Evolutionary conservation across 2,113 vertebrate genomes (phyloP).

Genomic region (Formicarius rufipectus): DNA sequence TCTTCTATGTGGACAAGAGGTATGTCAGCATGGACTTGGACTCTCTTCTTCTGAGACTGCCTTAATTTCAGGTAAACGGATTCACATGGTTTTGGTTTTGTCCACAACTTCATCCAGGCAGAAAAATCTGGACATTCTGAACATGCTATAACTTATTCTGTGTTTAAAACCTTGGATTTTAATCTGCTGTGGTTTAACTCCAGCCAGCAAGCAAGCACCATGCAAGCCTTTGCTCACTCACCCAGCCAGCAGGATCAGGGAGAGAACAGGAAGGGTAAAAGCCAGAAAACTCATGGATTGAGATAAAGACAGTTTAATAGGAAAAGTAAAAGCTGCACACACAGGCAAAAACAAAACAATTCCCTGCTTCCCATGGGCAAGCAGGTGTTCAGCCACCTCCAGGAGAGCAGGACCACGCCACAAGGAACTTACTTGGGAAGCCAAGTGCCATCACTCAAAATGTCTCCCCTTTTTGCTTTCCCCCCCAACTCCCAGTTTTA

Average conservation of each 20-base stretch:
- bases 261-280: not conserved
- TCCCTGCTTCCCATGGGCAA: not conserved
- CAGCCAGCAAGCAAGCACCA: not conserved
- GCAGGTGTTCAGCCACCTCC: not conserved
- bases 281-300: not conserved
- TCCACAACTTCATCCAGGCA: not conserved
- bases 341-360: not conserved
- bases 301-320: not conserved
- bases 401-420: not conserved
- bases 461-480: not conserved
- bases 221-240: not conserved
- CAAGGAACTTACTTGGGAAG: not conserved
- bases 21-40: rapidly evolving
- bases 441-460: not conserved
- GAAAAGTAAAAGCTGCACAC: not conserved
- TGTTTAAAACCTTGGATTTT: not conserved
- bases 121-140: not conserved
- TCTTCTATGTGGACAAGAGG: not conserved
- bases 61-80: not conserved
- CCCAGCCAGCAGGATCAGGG: not conserved
- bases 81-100: not conserved
- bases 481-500: not conserved
- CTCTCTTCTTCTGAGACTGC: not conserved
- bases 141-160: not conserved
- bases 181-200: not conserved